Percentiles rank a stretch among this genome's conserved stretches.
Evolutionary conservation across 2,797 vertebrate species (phyloP).

Genomic region (Myripristis murdjan): DNA sequence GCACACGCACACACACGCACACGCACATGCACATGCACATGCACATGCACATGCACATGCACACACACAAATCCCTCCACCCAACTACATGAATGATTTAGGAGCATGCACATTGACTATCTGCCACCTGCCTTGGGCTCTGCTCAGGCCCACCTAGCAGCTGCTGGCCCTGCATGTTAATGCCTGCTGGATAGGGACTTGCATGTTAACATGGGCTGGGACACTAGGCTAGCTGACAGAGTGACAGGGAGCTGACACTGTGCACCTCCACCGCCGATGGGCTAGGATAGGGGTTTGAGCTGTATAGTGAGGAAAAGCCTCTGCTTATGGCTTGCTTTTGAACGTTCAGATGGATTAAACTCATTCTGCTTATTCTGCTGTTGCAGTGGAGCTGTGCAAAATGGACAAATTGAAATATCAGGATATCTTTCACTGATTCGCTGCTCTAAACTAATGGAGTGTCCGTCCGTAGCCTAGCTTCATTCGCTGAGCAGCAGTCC

Average conservation of each 20-base stretch:
- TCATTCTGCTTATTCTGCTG: neutral
- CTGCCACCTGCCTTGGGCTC: slow-evolving; percentile 85
- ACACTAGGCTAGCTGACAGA: slow-evolving; percentile 67
- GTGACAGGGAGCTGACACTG: slow-evolving; percentile 66
- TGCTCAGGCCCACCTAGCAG: slow-evolving; percentile 78
- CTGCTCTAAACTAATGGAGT: too few relatives aligned
- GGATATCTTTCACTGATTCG: too few relatives aligned
- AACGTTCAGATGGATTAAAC: slow-evolving; percentile 6
- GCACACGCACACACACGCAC: slow-evolving; percentile 33
- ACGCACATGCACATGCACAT: slow-evolving; percentile 16
- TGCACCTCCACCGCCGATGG: slow-evolving; percentile 34
- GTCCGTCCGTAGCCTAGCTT: too few relatives aligned
- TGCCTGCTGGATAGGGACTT: slow-evolving; percentile 70
- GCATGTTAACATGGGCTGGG: slow-evolving; percentile 79
- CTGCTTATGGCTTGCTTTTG: slow-evolving; percentile 40
- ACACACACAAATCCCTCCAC: slow-evolving; percentile 58
- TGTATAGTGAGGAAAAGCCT: slow-evolving; percentile 33
- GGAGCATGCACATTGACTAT: slow-evolving; percentile 84
- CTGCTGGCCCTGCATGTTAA: slow-evolving; percentile 83
- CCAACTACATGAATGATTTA: slow-evolving; percentile 86
- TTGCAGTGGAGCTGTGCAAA: too few relatives aligned
- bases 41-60: slow-evolving; percentile 30
- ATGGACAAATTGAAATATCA: too few relatives aligned
- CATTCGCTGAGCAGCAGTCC: too few relatives aligned
- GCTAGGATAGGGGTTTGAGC: slow-evolving; percentile 12